Conservation (phyloP, 2,888 invertebrate species). For the Drosophila acutilabella region DNA sequence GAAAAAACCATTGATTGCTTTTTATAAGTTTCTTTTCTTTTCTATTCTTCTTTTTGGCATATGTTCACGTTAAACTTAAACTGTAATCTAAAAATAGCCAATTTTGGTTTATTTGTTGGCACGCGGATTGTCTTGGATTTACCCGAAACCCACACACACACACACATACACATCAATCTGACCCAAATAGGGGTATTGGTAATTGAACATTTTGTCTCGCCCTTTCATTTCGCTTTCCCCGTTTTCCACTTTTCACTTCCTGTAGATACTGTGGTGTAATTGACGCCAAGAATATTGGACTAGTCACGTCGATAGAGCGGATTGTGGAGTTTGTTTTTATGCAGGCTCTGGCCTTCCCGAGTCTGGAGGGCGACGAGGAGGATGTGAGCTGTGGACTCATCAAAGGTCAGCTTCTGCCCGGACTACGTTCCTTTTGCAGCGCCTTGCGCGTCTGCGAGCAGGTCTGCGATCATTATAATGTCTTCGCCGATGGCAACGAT, state of each 20-base stretch:
- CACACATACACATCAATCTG: neutral
- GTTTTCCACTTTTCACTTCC: neutral
- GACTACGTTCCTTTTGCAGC: constrained; percentile 94
- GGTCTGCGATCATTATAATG: constrained; percentile 91
- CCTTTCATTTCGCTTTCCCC: neutral
- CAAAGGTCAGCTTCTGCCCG: constrained; percentile 93
- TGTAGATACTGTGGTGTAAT: constrained; percentile 91
- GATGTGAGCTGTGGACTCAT: constrained; percentile 92
- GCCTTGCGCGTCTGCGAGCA: constrained; percentile 95
- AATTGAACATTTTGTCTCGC: constrained; percentile 45
- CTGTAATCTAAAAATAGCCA: constrained; percentile 41
- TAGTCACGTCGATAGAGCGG: constrained; percentile 94
- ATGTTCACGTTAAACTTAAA: constrained; percentile 8
- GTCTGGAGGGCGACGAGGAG: constrained; percentile 92
- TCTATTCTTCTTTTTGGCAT: constrained; percentile 2
- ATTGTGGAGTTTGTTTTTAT: constrained; percentile 95
- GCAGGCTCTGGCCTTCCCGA: constrained; percentile 94
- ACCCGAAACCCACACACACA: neutral
- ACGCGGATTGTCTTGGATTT: constrained; percentile 46
- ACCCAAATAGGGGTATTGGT: constrained; percentile 33
- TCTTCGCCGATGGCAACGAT: constrained; percentile 90
- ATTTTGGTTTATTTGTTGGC: constrained; percentile 42
- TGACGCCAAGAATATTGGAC: constrained; percentile 91
- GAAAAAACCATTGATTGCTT: constrained; percentile 36
- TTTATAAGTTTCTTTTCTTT: constrained; percentile 37